Evolutionary conservation across 2,113 vertebrate genomes (phyloP), one percentile per base, ranked within the genome.

Genomic region (Nothoprocta pentlandii): DNA sequence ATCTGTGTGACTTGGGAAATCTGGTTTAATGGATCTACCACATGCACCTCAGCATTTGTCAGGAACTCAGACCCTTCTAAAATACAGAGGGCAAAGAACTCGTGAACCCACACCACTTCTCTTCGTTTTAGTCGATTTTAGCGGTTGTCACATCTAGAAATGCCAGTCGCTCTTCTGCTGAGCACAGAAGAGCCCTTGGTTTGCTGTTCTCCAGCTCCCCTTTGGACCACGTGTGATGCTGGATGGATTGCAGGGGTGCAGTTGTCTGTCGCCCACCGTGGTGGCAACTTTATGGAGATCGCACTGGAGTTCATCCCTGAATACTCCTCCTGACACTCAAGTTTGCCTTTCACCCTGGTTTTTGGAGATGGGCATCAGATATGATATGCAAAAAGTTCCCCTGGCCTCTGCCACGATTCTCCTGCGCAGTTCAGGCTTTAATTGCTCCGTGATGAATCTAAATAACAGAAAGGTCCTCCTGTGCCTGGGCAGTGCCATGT

Each of bases 271-370:
- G 41, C 22, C 9, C 8, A 25, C 17, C 10, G 34, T 42, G 20
- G 51, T 26, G 49, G 11, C 56, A 51, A 7, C 44, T 84, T 80
- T 71, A 14, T 78, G 34, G 41, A 30, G 39, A 7, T 62, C 12
- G 5, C 61, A 66, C 62, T 0, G 1, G 56, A 30, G 28, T 70
- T 64, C 5, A 25, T 71, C 46, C 41, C 88, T 25, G 7, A 44
- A 66, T 19, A 36, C 53, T 56, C 10, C 26, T 2, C 10, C 42
- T 5, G n/a, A 51, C 34, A 21, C 34, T 53, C 5, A 36, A 32
- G 58, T 75, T 20, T 20, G 6, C 46, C 56, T 76, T n/a, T 32
- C 2, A 0, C 13, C 15, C 3, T 53, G 25, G 0, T 64, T 67
- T 79, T 73, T 16, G 15, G 15, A 8, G 6, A 11, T 20, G 16